Percentiles rank a stretch among this genome's conserved stretches.
Evolutionary conservation across 1,140 invertebrate genomes (phyloP).

Genomic region (Luehdorfia chinensis): DNA sequence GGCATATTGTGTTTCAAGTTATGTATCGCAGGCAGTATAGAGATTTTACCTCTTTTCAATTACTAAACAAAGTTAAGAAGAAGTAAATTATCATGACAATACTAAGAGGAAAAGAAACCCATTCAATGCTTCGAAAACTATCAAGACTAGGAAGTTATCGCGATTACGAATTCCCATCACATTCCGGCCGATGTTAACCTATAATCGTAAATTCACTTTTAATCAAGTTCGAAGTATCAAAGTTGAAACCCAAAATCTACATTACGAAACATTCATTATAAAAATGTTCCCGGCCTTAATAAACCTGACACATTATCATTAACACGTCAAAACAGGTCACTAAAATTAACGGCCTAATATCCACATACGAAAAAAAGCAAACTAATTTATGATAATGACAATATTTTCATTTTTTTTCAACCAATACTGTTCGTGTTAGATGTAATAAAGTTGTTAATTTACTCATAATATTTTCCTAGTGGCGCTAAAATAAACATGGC

Average conservation of each 20-base stretch:
- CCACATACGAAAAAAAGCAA: constrained; percentile 31
- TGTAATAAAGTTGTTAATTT: background rate
- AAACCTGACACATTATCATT: constrained; percentile 49
- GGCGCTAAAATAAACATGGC: constrained; percentile 3
- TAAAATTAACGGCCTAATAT: constrained; percentile 42
- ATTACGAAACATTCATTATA: constrained; percentile 41
- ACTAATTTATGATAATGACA: constrained; percentile 43
- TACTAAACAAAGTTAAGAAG: background rate
- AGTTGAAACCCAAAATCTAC: constrained; percentile 17
- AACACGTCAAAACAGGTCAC: constrained; percentile 55
- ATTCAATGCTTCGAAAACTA: background rate
- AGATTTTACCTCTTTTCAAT: constrained; percentile 24
- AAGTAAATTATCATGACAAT: background rate
- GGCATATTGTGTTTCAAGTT: constrained; percentile 65
- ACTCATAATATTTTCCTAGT: background rate
- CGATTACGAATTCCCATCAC: constrained; percentile 4
- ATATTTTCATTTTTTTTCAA: constrained; percentile 34
- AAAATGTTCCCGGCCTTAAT: constrained; percentile 31
- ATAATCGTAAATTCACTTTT: constrained; percentile 25
- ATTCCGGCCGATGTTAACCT: constrained; percentile 6
- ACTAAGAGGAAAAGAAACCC: background rate
- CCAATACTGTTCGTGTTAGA: no score
- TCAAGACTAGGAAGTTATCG: background rate
- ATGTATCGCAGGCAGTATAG: constrained; percentile 52
- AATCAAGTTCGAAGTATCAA: constrained; percentile 24